A percentile compares a stretch with the other conserved stretches of the same genome.
These are phyloP conservation scores for Aphelenchoides bicaudatus DNA, from an alignment of 2,888 invertebrate genomes.

Conservation along the genomic window DNA sequence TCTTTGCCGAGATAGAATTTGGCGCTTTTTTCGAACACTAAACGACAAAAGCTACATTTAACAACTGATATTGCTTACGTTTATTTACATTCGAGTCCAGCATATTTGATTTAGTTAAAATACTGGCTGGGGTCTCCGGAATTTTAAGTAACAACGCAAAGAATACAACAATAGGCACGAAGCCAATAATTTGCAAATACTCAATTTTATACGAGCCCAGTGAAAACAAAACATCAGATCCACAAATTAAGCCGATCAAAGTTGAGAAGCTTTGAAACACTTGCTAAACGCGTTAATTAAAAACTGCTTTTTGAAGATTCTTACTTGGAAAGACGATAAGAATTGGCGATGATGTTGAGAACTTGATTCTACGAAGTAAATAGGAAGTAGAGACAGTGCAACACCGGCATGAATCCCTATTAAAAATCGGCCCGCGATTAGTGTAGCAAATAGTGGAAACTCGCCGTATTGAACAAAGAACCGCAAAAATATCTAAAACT, in stretches of 20 bases:
- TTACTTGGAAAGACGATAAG: neutral
- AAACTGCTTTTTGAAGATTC: constrained; percentile 9
- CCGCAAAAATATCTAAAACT: neutral
- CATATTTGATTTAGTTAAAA: constrained; percentile 10
- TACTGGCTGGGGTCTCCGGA: constrained; percentile 46
- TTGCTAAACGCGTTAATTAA: constrained; percentile 40
- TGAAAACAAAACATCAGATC: constrained; percentile 48
- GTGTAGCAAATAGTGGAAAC: constrained; percentile 35
- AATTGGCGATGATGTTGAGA: constrained; percentile 7
- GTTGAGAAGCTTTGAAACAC: constrained; percentile 55
- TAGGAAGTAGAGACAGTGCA: constrained; percentile 53
- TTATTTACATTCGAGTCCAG: constrained; percentile 7
- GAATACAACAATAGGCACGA: constrained; percentile 41
- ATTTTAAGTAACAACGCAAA: constrained; percentile 40
- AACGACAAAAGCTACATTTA: too few relatives aligned
- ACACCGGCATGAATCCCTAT: constrained; percentile 54
- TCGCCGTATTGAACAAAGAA: too few relatives aligned
- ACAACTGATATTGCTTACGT: too few relatives aligned
- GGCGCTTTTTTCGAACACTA: constrained; percentile 25
- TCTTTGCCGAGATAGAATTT: constrained; percentile 30
- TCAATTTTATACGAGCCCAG: constrained; percentile 33
- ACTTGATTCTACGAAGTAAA: constrained; percentile 52
- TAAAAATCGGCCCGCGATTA: constrained; percentile 49
- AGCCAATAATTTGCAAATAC: constrained; percentile 38
- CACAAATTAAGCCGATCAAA: constrained; percentile 49